These are phyloP conservation scores for Corythornis cristatus DNA, from an alignment of 2,113 vertebrate species.

Conservation along the genomic window DNA sequence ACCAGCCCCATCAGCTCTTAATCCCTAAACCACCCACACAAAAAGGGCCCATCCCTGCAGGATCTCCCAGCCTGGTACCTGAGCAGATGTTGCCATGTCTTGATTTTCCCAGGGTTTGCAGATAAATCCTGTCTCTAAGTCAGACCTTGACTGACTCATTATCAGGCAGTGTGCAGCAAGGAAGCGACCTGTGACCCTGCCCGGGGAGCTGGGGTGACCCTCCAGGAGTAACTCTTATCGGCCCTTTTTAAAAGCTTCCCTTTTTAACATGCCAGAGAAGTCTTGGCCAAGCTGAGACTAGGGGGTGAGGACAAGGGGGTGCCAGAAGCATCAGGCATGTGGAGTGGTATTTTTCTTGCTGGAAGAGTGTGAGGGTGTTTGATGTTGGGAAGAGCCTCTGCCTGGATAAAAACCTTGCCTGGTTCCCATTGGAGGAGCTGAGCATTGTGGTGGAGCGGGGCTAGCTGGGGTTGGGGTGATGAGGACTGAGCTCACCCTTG, in stretches of 20 bases:
- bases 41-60: neutral
- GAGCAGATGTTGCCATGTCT: neutral
- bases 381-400: neutral
- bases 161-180: neutral
- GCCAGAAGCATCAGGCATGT: rapidly evolving
- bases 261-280: neutral
- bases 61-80: neutral
- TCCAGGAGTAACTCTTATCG: neutral
- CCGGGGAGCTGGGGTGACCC: neutral
- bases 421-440: rapidly evolving
- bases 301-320: neutral
- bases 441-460: rapidly evolving
- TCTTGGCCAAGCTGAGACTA: neutral
- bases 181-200: constrained; percentile 54
- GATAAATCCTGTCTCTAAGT: constrained; percentile 41
- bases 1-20: neutral
- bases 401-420: rapidly evolving
- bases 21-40: neutral
- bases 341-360: neutral
- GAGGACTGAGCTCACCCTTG: neutral
- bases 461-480: neutral
- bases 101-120: constrained; percentile 32
- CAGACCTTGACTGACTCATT: neutral
- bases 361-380: rapidly evolving
- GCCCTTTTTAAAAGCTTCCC: neutral